Percentiles rank a stretch among this genome's conserved stretches.
Evolutionary conservation across 2,113 vertebrate genomes (phyloP).

Genomic region (Chlorodrepanis virens): DNA sequence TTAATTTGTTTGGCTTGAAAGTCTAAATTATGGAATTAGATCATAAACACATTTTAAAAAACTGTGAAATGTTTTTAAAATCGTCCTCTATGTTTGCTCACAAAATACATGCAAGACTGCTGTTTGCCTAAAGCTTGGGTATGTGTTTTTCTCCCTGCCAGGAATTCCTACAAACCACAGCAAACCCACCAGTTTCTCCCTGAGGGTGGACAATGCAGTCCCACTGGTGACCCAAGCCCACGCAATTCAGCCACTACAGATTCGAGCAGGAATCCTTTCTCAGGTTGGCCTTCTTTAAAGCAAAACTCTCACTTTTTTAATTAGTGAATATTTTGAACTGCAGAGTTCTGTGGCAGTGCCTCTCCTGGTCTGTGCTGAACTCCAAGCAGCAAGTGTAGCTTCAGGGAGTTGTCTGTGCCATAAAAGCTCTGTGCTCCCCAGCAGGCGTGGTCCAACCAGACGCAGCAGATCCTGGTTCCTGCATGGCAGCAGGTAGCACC

Average conservation of each 20-base stretch:
- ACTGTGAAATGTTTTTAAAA: neutral
- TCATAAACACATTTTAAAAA: neutral
- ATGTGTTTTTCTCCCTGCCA: conserved; percentile 34
- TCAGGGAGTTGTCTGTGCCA: rapidly evolving
- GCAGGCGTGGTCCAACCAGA: conserved; percentile 90
- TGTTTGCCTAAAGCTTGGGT: neutral
- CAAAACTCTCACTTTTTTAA: neutral
- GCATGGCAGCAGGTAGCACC: conserved; percentile 92
- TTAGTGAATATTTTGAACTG: neutral
- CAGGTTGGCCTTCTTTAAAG: conserved; percentile 77
- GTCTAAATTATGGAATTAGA: neutral
- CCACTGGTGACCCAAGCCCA: conserved; percentile 92
- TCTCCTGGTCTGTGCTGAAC: neutral
- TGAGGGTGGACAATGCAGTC: conserved; percentile 90
- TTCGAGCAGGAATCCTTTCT: conserved; percentile 91
- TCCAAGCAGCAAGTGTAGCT: too few relatives aligned
- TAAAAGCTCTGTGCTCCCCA: neutral
- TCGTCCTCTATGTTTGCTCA: neutral
- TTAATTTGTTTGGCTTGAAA: neutral
- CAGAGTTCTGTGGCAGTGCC: neutral
- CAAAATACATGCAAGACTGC: neutral
- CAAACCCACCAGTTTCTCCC: conserved; percentile 87
- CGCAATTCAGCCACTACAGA: conserved; percentile 89
- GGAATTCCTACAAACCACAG: conserved; percentile 87
- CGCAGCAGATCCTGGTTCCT: conserved; percentile 93